phyloP scores from a whole-genome alignment of 2,797 vertebrate genomes.

The Alfaro cultratus region DNA sequence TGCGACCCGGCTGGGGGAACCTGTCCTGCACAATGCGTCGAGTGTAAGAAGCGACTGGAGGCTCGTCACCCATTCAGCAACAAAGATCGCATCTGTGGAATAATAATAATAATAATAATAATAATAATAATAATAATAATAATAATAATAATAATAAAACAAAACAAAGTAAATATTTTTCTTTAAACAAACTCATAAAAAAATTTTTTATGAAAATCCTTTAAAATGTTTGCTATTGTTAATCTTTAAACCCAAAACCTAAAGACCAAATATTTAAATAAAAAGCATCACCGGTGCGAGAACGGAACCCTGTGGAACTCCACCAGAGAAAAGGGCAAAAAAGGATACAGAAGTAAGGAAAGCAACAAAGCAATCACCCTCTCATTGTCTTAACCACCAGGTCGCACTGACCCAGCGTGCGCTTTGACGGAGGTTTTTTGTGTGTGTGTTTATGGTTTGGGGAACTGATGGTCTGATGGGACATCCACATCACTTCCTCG shows the following conservation, averaged over 20 bases:
- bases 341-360: neutral
- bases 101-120: neutral
- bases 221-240: neutral
- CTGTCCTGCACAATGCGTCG: conserved; percentile 39
- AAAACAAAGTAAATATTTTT: conserved; percentile 13
- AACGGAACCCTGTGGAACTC: neutral
- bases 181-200: neutral
- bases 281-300: neutral
- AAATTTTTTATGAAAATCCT: neutral
- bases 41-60: conserved; percentile 24
- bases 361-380: neutral
- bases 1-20: conserved; percentile 48
- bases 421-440: no score
- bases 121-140: no score
- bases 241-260: neutral
- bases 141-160: conserved; percentile 3
- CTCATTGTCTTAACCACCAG: no score
- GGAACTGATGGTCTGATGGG: no score
- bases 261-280: neutral
- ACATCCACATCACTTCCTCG: no score
- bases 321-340: neutral
- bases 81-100: conserved; percentile 60
- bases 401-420: no score
- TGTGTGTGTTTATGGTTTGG: no score
- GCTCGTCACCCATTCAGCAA: conserved; percentile 66